phyloP scores from a whole-genome alignment of 2,113 vertebrate genomes.

The Tenebrosternarchus preto region DNA sequence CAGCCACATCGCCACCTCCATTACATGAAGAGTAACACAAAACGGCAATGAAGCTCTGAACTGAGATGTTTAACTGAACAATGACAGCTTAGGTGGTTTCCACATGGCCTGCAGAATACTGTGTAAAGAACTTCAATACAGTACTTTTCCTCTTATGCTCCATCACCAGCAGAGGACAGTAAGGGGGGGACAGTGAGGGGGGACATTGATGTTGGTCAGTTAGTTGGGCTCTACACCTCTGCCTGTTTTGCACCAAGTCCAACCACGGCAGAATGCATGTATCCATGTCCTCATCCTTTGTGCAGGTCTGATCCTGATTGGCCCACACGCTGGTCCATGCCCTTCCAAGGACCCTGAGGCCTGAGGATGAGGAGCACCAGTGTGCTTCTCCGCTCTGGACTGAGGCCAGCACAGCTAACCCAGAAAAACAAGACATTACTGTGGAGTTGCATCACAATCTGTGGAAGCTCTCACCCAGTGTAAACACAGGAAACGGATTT shows the following conservation, averaged over 20 bases:
- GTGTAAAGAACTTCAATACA: neutral
- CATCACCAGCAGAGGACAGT: too few relatives aligned
- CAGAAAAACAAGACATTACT: slow-evolving; percentile 49
- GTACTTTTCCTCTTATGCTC: too few relatives aligned
- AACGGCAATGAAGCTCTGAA: neutral
- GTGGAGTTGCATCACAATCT: slow-evolving; percentile 49
- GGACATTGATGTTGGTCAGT: too few relatives aligned
- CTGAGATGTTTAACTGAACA: neutral
- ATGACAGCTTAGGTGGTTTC: neutral
- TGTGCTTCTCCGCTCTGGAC: slow-evolving; percentile 18
- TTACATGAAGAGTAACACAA: neutral
- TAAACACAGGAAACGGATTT: slow-evolving; percentile 53
- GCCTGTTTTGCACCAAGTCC: too few relatives aligned
- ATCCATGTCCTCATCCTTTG: slow-evolving; percentile 1
- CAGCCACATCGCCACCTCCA: neutral
- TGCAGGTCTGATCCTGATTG: neutral
- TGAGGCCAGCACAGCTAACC: slow-evolving; percentile 34
- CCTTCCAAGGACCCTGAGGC: too few relatives aligned
- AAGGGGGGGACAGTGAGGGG: too few relatives aligned
- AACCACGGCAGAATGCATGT: neutral
- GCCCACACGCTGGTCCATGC: slow-evolving; percentile 9
- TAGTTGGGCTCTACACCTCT: too few relatives aligned
- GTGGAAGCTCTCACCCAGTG: slow-evolving; percentile 24
- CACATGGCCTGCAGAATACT: neutral
- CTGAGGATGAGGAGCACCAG: slow-evolving; percentile 35